A percentile compares a stretch with the other conserved stretches of the same genome.
phyloP scores from a whole-genome alignment of 2,888 invertebrate genomes.

The Erynnis tages region DNA sequence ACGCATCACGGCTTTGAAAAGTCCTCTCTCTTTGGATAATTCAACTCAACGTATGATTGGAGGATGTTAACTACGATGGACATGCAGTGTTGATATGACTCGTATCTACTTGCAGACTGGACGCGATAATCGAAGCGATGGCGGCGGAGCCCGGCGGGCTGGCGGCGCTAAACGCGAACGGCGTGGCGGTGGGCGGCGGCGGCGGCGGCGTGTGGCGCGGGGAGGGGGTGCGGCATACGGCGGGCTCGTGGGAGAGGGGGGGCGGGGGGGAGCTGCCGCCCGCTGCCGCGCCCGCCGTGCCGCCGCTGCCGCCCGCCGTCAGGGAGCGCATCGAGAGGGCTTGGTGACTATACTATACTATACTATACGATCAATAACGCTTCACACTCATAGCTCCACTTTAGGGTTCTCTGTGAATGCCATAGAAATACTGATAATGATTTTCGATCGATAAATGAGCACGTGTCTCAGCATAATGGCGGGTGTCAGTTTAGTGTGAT shows the following conservation, averaged over 20 bases:
- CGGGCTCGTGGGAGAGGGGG: conserved; percentile 64
- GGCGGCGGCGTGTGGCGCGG: conserved; percentile 55
- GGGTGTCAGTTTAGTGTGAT: too few relatives aligned
- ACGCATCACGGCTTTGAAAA: too few relatives aligned
- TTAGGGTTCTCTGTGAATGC: too few relatives aligned
- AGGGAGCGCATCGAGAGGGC: conserved; percentile 41
- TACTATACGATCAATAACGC: too few relatives aligned
- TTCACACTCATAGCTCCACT: too few relatives aligned
- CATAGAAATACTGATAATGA: too few relatives aligned
- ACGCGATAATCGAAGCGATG: conserved; percentile 20
- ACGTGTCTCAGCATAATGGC: too few relatives aligned
- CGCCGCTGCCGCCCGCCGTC: conserved; percentile 46
- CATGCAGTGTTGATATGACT: too few relatives aligned
- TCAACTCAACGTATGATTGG: too few relatives aligned
- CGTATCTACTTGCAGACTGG: neutral
- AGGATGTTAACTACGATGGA: too few relatives aligned
- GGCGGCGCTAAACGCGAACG: conserved; percentile 40
- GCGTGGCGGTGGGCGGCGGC: conserved; percentile 37
- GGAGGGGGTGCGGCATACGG: conserved; percentile 69
- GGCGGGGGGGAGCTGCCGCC: conserved; percentile 45
- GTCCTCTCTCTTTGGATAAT: too few relatives aligned
- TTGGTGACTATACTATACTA: neutral
- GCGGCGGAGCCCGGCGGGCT: conserved; percentile 11
- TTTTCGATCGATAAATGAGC: too few relatives aligned
- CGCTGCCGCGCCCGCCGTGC: conserved; percentile 48